phyloP scores from a whole-genome alignment of 2,888 invertebrate species.

The Hartigia nigra region DNA sequence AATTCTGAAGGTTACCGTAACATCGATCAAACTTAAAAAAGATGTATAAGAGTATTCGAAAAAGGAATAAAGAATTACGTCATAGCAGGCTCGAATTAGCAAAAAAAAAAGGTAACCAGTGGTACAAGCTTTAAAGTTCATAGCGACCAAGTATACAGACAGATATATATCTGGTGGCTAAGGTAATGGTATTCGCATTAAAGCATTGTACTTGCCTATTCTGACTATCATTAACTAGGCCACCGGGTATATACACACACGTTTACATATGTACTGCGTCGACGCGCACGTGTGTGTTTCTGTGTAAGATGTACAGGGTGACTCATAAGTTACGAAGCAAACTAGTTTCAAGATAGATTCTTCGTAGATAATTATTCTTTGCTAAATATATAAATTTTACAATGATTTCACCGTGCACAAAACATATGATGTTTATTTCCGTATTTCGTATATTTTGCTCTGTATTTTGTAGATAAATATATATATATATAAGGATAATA shows the following conservation, averaged over 20 bases:
- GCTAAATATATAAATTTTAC: too few relatives aligned
- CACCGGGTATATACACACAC: not conserved
- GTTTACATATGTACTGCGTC: not conserved
- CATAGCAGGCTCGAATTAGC: conserved; percentile 11
- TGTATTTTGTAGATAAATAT: not conserved
- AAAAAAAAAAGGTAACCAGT: conserved; percentile 19
- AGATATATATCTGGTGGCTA: conserved; percentile 3
- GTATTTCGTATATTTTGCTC: too few relatives aligned
- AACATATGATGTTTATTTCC: too few relatives aligned
- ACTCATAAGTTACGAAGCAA: not conserved
- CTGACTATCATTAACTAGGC: not conserved
- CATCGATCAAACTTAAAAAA: conserved; percentile 9
- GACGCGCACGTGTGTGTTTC: not conserved
- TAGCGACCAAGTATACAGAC: conserved; percentile 17
- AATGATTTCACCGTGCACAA: too few relatives aligned
- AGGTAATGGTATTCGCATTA: not conserved
- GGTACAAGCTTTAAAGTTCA: conserved; percentile 25
- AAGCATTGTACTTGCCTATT: not conserved
- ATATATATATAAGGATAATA: too few relatives aligned
- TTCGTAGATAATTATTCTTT: not conserved
- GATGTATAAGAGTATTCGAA: not conserved
- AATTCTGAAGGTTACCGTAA: not conserved
- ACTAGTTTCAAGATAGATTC: not conserved
- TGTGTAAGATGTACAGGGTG: not conserved
- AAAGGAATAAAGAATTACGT: not conserved